These are phyloP conservation scores for Clarias fuscus DNA, from an alignment of 2,797 vertebrate species.

Conservation along the genomic window DNA sequence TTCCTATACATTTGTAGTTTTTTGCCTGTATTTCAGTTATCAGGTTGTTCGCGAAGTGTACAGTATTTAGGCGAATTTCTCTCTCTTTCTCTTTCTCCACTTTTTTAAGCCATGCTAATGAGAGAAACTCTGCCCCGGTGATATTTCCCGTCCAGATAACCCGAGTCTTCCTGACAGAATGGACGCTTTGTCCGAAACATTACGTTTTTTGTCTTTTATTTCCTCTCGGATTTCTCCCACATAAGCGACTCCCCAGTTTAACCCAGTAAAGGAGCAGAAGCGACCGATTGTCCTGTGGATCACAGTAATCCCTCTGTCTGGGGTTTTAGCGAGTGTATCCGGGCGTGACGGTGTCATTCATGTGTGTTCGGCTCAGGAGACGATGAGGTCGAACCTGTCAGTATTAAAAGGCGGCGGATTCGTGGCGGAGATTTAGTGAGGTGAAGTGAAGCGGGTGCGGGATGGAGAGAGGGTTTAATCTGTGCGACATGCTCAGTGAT, in stretches of 20 bases:
- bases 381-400: neutral
- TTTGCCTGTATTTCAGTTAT: neutral
- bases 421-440: neutral
- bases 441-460: neutral
- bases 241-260: neutral
- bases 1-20: neutral
- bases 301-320: neutral
- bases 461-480: neutral
- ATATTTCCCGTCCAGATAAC: slow-evolving; percentile 11
- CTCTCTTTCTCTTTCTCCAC: too few relatives aligned
- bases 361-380: neutral
- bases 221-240: neutral
- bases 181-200: neutral
- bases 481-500: neutral
- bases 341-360: neutral
- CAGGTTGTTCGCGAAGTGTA: neutral
- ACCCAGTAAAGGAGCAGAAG: neutral
- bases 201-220: neutral
- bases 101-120: neutral
- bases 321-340: neutral
- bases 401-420: neutral
- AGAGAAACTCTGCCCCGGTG: slow-evolving; percentile 1
- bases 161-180: neutral
- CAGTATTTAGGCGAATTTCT: neutral
- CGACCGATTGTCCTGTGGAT: neutral